phyloP scores from a whole-genome alignment of 2,797 vertebrate species.

The Micrastur ruficollis region DNA sequence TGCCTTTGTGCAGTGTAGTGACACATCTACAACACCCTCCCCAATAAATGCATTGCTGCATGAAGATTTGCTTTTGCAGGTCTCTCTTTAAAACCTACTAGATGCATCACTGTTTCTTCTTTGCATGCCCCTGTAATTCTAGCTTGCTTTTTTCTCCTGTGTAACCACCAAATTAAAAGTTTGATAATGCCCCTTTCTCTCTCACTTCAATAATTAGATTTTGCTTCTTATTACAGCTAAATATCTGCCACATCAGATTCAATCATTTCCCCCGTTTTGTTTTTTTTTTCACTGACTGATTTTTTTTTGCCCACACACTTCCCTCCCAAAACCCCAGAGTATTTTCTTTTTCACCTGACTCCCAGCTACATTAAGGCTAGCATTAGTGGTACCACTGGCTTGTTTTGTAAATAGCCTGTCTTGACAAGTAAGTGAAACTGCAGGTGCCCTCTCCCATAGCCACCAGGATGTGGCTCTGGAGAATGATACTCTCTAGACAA shows the following conservation, averaged over 20 bases:
- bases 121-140: neutral
- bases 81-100: neutral
- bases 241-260: neutral
- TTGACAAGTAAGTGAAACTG: slow-evolving; percentile 31
- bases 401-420: slow-evolving; percentile 52
- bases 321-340: slow-evolving; percentile 33
- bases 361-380: slow-evolving; percentile 69
- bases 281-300: neutral
- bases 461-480: neutral
- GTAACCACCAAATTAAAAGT: neutral
- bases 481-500: slow-evolving; percentile 77
- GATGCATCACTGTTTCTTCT: neutral
- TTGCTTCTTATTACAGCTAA: slow-evolving; percentile 1
- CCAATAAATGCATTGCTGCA: neutral
- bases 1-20: slow-evolving; percentile 16
- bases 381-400: slow-evolving; percentile 58
- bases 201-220: neutral
- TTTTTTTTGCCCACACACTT: neutral
- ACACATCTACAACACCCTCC: neutral
- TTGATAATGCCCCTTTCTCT: neutral
- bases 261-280: neutral
- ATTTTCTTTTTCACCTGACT: slow-evolving; percentile 25
- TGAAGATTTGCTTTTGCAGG: neutral
- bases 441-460: neutral
- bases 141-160: neutral